A percentile compares a stretch with the other conserved stretches of the same genome.
Evolutionary conservation across 2,113 vertebrate genomes (phyloP).

Genomic region (Piprites chloris): DNA sequence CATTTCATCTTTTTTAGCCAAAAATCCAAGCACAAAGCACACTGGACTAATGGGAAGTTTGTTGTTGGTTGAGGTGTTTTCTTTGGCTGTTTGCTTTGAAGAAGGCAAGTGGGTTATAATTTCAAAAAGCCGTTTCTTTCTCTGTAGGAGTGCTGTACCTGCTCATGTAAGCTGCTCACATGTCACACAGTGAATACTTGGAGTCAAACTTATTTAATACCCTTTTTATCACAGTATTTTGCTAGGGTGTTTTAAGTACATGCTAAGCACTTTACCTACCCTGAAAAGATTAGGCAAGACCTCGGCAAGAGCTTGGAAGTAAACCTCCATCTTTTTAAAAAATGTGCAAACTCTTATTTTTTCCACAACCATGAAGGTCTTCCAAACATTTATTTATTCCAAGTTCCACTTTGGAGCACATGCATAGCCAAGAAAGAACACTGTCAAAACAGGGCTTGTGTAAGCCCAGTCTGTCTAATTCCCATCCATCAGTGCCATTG

Average conservation of each 20-base stretch:
- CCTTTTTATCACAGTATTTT: not conserved
- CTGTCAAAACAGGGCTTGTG: conserved; percentile 20
- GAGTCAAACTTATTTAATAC: not conserved
- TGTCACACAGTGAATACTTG: not conserved
- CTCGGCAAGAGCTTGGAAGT: not conserved
- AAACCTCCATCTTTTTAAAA: not conserved
- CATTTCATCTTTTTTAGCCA: not conserved
- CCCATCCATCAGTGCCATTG: not conserved
- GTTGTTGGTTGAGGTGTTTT: not conserved
- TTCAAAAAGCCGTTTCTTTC: not conserved
- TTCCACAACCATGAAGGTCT: not conserved
- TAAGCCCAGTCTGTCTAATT: conserved; percentile 29
- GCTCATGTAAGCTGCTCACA: not conserved
- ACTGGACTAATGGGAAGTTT: not conserved
- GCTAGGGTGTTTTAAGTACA: not conserved
- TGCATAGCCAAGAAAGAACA: not conserved
- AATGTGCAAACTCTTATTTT: not conserved
- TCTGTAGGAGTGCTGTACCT: not conserved
- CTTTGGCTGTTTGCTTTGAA: not conserved
- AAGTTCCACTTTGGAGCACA: not conserved
- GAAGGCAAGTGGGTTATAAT: not conserved
- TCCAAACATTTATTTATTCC: not conserved
- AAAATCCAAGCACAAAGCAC: not conserved
- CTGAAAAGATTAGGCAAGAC: not conserved
- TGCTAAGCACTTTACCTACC: not conserved